Base-by-base conservation (phyloP, 2,888 invertebrate genomes). In the Chloromyia formosa region DNA sequence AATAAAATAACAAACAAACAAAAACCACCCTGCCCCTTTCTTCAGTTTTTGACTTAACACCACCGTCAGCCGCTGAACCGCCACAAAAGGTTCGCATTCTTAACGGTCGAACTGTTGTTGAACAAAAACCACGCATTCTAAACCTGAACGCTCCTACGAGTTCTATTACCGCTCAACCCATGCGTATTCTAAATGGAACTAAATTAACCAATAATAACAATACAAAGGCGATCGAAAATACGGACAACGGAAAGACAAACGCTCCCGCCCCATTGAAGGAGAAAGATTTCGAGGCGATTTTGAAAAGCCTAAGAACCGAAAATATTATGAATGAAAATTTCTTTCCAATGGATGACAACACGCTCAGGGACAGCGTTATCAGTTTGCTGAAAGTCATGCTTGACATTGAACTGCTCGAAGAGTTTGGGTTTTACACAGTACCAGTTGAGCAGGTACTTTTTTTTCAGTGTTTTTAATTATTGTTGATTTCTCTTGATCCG, bases 291-390 rank as follows among this genome's bases (percentile, higher is more conserved):
- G 68, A 69, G 18, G 4, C 23, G 10, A 69, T 69, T 10, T 22
- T 69, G 14, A 23, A 53, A n/a, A 54, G n/a, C 7, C 20, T 71
- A 9, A 27, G 20, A 14, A 35, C 56, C 10, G 40, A 56, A 35
- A 40, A 40, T 5, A 3, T n/a, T 3, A 23, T 14, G 1, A 3
- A 27, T 2, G 14, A 20, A 14, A 27, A 49, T 16, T 49, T 10
- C 16, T 69, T 54, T 49, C 68, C 68, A 14, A 69, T 69, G 68
- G 68, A 69, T 9, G 58, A 71, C 10, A 35, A 7, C 42, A 71
- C 71, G 4, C 40, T 71, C 4, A 56, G 40, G 14, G 71, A 35
- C 7, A 71, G 58, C n/a, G n/a, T 71, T 10, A 22, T n/a, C 5
- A 18, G 40, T 14, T 56, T 71, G 10, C 20, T 71, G n/a, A 35